Evolutionary conservation across 2,113 vertebrate species (phyloP).

Genomic region (Boulengerochromis microlepis): DNA sequence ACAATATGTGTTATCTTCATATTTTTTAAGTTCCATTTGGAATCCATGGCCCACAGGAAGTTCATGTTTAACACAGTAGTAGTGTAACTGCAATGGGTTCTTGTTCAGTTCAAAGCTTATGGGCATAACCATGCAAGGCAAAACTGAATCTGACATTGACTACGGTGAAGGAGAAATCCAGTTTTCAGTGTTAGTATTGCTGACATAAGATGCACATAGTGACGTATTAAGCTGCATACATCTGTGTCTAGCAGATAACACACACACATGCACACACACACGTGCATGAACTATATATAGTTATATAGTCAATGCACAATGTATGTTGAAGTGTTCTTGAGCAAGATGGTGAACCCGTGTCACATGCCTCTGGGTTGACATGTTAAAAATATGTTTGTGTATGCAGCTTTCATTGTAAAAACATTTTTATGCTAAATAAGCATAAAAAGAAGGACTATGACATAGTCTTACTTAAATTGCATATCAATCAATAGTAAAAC

Average conservation of each 20-base stretch:
- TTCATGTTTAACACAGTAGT: neutral
- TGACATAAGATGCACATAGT: neutral
- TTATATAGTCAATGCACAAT: neutral
- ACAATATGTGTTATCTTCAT: neutral
- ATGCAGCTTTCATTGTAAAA: neutral
- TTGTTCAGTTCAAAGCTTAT: neutral
- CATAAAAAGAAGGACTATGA: neutral
- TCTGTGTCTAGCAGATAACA: neutral
- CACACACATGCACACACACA: neutral
- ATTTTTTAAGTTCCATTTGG: neutral
- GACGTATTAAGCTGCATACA: neutral
- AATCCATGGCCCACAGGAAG: neutral
- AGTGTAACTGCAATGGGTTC: neutral
- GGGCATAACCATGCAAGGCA: neutral
- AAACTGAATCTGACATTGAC: neutral
- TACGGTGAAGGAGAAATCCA: neutral
- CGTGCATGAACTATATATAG: neutral
- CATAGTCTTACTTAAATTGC: neutral
- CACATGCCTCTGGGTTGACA: neutral
- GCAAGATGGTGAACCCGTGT: neutral
- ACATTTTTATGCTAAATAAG: neutral
- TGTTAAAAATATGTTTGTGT: neutral
- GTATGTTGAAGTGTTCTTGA: neutral
- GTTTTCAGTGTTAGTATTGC: neutral
- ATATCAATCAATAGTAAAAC: neutral